Base-by-base conservation (phyloP, 2,113 vertebrate species). In the Loxodonta africana region DNA sequence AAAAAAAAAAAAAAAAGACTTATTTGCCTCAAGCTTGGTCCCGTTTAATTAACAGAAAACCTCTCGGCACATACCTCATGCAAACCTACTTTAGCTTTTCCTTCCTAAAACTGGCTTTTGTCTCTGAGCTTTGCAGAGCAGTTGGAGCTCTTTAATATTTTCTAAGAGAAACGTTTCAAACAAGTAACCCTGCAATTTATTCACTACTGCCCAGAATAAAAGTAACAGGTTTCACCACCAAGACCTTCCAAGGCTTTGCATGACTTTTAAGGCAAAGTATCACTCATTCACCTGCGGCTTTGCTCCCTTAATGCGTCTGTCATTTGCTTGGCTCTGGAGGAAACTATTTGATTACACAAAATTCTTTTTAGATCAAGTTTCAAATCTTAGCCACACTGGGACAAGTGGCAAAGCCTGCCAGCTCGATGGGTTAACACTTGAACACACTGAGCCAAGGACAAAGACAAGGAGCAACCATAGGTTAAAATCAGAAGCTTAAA, bases 121-220 rank as follows among this genome's bases (percentile, higher is more conserved):
- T 98, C 98, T 98, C 98, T 98, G 98, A 97, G 97, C 97, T 97
- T 97, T 97, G 80, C 83, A 94, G 92, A 98, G 74, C 97, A 0
- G 94, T 83, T 86, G 98, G 98, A 98, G 97, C 83, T 98, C 97
- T 98, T 98, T 98, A 98, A 98, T 97, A 96, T 91, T 98, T 98
- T 98, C 96, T 97, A 83, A 97, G 91, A 94, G 97, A 91, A 96
- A 82, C 91, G 94, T 97, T 98, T 98, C 98, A 98, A 98, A 98
- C 97, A 98, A 98, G 98, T 90, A 97, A 96, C 94, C 97, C 95
- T 5, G 84, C 97, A 97, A 98, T 98, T 98, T 97, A 97, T 97
- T 96, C 98, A 97, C 94, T 89, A 88, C 95, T 90, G 90, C 97
- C 97, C 97, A 97, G 98, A 98, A 98, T 94, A 97, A 98, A 98